Evolutionary conservation across 2,797 vertebrate species (phyloP), one percentile per base, ranked within the genome.

Genomic region (Tokudaia muenninki): DNA sequence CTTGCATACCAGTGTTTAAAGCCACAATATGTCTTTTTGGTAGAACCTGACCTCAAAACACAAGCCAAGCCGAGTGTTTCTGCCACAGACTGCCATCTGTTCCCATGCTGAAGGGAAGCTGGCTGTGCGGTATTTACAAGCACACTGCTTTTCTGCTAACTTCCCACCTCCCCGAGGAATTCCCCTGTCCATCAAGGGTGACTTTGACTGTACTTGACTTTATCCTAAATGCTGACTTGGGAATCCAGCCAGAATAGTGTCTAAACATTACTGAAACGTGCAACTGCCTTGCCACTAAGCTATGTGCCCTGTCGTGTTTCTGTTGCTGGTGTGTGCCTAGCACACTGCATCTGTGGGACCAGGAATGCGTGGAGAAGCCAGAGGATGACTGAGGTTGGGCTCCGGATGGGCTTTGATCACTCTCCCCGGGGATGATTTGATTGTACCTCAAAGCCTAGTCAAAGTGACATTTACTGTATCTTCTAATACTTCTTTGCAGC

Each of bases 21-120:
- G 61, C 63, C 6, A 70, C 21, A 1, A 22, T 70, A 19, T 37
- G 7, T 94, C 87, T 78, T 95, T 91, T 72, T 93, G 34, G 2
- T 87, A 88, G 78, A 91, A 87, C 92, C 57, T 84, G 91, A 94
- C 97, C 97, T 95, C 94, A 55, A 77, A 87, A 79, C 0, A 6
- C 29, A 74, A 92, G 92, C 88, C 78, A 78, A 16, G 57, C 70
- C 16, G 13, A 50, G 81, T 1, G 57, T 86, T 93, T 95, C 57
- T 29, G 80, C 41, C 37, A 31, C 74, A 7, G 55, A 31, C 3
- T 7, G 65, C 92, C 96, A 92, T 92, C 95, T 94, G 96, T 44
- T 77, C 84, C 22, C 0, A 0, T 0, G 44, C 91, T 44, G n/a
- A 6, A 0, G 80, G 57, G 44, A 55, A 52, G 34, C 50, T 0